Conservation (phyloP, 2,113 vertebrate genomes). For the Empidonax alnorum region DNA sequence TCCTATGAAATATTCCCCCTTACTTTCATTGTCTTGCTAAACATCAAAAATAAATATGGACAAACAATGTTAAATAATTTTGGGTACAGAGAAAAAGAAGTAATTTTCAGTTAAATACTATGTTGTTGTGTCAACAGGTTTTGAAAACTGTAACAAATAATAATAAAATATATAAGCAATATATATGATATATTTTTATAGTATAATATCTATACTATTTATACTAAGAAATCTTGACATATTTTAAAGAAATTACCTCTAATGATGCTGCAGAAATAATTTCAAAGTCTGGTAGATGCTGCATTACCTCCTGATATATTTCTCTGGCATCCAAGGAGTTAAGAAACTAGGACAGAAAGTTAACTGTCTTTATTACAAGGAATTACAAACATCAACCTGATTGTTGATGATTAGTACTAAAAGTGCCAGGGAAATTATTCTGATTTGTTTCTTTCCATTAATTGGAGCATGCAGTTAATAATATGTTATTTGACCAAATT, state of each 20-base stretch:
- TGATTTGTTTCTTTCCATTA: neutral
- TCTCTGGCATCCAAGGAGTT: slow-evolving; percentile 91
- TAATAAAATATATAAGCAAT: neutral
- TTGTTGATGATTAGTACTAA: neutral
- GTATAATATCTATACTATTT: neutral
- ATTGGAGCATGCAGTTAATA: neutral
- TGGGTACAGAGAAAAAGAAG: neutral
- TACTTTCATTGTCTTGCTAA: neutral
- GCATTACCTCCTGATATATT: slow-evolving; percentile 89
- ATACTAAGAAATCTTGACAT: neutral
- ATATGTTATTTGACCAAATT: neutral
- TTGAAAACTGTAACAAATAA: neutral
- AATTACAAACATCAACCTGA: neutral
- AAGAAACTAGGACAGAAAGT: slow-evolving; percentile 81
- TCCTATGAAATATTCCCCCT: neutral
- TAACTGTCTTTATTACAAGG: neutral
- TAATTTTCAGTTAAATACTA: neutral
- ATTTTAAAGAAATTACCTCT: slow-evolving; percentile 76
- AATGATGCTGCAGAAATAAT: slow-evolving; percentile 81
- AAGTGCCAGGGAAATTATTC: neutral
- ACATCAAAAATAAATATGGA: neutral
- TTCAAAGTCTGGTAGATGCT: slow-evolving; percentile 88
- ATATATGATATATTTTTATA: neutral
- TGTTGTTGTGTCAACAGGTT: neutral
- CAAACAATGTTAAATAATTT: neutral